Conservation (phyloP, 2,113 vertebrate species). For the Caracal caracal region DNA sequence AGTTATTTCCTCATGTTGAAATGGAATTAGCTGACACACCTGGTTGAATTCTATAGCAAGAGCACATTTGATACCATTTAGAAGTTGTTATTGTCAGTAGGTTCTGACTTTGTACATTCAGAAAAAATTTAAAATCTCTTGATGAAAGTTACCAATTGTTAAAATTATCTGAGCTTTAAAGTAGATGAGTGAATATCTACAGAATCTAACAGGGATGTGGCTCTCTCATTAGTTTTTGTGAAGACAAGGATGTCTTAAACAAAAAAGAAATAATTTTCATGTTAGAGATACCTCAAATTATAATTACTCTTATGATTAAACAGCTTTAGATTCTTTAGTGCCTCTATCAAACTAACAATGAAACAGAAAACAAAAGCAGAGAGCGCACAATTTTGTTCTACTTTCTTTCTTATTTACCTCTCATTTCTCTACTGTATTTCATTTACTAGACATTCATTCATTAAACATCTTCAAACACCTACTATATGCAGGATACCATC, state of each 20-base stretch:
- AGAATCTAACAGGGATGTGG: background rate
- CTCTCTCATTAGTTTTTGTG: background rate
- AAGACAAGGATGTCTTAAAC: background rate
- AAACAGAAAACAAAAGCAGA: background rate
- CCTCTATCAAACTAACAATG: background rate
- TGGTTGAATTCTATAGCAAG: slow-evolving; percentile 4
- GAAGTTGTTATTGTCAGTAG: background rate
- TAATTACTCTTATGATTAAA: background rate
- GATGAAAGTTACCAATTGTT: background rate
- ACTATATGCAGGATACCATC: background rate
- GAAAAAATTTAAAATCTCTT: background rate
- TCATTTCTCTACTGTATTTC: slow-evolving; percentile 20
- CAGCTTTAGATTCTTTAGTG: background rate
- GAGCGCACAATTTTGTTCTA: background rate
- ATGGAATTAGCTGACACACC: background rate
- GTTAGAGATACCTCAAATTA: background rate
- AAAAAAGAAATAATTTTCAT: slow-evolving; percentile 8
- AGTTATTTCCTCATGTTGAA: background rate
- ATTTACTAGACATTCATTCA: background rate
- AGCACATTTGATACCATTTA: background rate
- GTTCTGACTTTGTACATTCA: background rate
- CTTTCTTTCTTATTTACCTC: background rate
- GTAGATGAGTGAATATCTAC: background rate
- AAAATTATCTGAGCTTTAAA: background rate
- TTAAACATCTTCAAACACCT: background rate